Evolutionary conservation across 2,888 invertebrate species (phyloP).

Genomic region (Drosophila fulvimacula): DNA sequence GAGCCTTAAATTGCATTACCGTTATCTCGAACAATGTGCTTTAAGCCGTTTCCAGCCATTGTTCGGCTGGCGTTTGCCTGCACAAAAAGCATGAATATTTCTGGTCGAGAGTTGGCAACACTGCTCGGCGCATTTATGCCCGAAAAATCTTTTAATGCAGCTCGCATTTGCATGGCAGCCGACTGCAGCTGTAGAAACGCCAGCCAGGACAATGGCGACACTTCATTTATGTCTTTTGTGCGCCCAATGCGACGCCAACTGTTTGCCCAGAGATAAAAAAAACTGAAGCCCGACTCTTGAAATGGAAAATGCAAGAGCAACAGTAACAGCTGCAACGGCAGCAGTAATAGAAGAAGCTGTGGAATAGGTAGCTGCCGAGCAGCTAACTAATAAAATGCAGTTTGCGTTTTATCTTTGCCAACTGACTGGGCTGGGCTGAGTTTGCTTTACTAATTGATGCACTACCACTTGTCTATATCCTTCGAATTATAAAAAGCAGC

Average conservation of each 20-base stretch:
- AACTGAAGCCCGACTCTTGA: conserved; percentile 33
- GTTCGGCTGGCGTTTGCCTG: background rate
- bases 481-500: conserved; percentile 38
- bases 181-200: conserved; percentile 13
- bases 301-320: conserved; percentile 16
- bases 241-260: conserved; percentile 64
- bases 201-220: conserved; percentile 63
- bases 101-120: conserved; percentile 18
- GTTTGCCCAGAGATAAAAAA: conserved; percentile 69
- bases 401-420: conserved; percentile 65
- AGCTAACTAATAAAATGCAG: conserved; percentile 60
- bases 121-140: conserved; percentile 46
- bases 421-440: conserved; percentile 66
- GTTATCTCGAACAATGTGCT: background rate
- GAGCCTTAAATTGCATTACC: background rate
- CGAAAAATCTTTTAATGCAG: conserved; percentile 72
- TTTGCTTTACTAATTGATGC: conserved; percentile 78
- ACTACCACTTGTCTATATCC: conserved; percentile 65
- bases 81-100: conserved; percentile 9
- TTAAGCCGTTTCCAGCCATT: conserved; percentile 5
- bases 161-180: conserved; percentile 61
- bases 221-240: conserved; percentile 68
- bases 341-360: background rate
- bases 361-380: background rate
- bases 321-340: background rate